Conservation (phyloP, 2,888 invertebrate genomes). For the Phyllotreta striolata region DNA sequence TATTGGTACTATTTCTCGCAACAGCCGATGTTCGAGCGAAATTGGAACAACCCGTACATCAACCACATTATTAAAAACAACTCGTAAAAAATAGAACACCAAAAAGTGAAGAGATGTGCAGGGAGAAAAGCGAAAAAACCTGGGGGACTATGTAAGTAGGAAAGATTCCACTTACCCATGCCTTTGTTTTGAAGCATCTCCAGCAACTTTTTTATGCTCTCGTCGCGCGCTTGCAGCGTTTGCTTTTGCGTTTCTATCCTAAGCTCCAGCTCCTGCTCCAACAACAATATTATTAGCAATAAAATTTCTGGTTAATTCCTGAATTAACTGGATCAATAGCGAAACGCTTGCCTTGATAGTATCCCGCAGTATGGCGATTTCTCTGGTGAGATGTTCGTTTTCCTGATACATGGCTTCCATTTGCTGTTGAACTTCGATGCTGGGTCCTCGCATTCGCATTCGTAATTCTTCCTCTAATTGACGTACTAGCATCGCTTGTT, state of each 20-base stretch:
- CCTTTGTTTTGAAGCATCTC: constrained; percentile 99
- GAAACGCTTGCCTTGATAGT: constrained; percentile 81
- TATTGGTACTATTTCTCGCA: too few species aligned
- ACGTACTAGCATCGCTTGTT: constrained; percentile 94
- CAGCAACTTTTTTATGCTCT: constrained; percentile 97
- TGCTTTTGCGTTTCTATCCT: constrained; percentile 98
- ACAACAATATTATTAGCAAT: constrained; percentile 17
- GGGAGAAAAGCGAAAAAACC: constrained; percentile 40
- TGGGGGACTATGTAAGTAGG: constrained; percentile 40
- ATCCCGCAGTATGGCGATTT: constrained; percentile 90
- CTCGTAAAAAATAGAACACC: constrained; percentile 34
- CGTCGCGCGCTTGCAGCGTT: constrained; percentile 94
- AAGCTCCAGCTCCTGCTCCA: constrained; percentile 87
- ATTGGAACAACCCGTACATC: constrained; percentile 33
- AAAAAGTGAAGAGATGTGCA: constrained; percentile 36
- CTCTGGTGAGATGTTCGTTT: constrained; percentile 92
- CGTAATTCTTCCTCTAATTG: constrained; percentile 93
- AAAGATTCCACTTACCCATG: constrained; percentile 77
- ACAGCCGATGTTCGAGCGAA: neutral
- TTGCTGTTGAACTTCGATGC: constrained; percentile 91
- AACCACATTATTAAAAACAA: constrained; percentile 29
- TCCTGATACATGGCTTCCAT: constrained; percentile 91
- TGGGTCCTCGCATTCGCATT: constrained; percentile 87
- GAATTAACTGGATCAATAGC: too few species aligned
- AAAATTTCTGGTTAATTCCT: too few species aligned